phyloP scores from a whole-genome alignment of 2,888 invertebrate genomes.

The Dryobota labecula region DNA sequence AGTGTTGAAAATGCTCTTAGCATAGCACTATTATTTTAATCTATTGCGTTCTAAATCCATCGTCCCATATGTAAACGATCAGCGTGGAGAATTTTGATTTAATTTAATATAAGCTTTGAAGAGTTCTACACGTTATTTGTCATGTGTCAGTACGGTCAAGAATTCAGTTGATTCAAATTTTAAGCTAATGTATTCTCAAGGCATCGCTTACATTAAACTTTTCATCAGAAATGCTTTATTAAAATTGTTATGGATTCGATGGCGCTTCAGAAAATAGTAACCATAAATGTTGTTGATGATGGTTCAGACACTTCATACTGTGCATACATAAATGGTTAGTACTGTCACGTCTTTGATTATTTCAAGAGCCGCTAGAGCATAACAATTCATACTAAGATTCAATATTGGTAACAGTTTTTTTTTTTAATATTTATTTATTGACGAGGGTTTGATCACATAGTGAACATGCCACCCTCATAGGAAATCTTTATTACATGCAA shows the following conservation, averaged over 20 bases:
- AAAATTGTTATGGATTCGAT: slow-evolving; percentile 46
- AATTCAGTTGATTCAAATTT: slow-evolving; percentile 55
- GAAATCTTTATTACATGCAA: too few species aligned
- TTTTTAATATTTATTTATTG: too few species aligned
- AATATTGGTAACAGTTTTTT: slow-evolving; percentile 22
- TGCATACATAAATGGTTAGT: slow-evolving; percentile 38
- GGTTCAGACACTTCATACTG: slow-evolving; percentile 10
- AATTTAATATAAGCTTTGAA: slow-evolving; percentile 55
- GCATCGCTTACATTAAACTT: slow-evolving; percentile 50
- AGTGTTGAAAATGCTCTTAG: slow-evolving; percentile 66
- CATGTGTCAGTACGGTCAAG: slow-evolving; percentile 49
- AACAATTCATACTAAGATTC: slow-evolving; percentile 8
- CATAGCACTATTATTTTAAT: slow-evolving; percentile 60
- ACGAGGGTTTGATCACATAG: too few species aligned
- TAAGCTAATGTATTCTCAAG: slow-evolving; percentile 54
- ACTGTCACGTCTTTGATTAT: slow-evolving; percentile 31
- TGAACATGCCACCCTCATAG: too few species aligned
- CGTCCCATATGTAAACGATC: slow-evolving; percentile 52
- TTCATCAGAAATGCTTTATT: slow-evolving; percentile 52
- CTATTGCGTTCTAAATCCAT: slow-evolving; percentile 61
- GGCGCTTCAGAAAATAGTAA: slow-evolving; percentile 50
- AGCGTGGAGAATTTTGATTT: slow-evolving; percentile 51
- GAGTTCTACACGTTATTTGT: slow-evolving; percentile 47
- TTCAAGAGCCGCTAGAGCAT: slow-evolving; percentile 23
- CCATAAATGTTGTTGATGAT: slow-evolving; percentile 50